Evolutionary conservation across 2,888 invertebrate species (phyloP), one percentile per base, ranked within the genome.

Genomic region (Vanessa cardui): DNA sequence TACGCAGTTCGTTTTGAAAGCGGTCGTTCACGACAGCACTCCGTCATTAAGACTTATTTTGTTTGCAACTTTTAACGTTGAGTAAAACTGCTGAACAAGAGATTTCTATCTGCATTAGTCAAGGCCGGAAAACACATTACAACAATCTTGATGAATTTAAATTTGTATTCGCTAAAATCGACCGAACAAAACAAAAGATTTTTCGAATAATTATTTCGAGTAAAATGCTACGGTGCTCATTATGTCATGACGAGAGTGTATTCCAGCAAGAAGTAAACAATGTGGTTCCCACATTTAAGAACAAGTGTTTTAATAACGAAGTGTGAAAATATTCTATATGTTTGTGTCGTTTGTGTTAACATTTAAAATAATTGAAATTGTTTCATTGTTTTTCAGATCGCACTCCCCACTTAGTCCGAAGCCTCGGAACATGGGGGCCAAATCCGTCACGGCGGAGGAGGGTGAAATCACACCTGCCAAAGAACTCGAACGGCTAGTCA

Each of bases 401-500:
- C 94, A 95, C 82, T 95, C 95, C 76, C 95, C 95, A 71, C 94
- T 94, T 80, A 94, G 94, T 86, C 94, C 94, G 78, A 93, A 94
- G 74, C 92, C 89, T 81, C 89, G 90, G 80, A 91, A 89, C 80
- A 89, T 89, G 89, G 90, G 87, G 69, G 80, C 85, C 65, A 87
- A 94, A 87, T 86, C 88, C 84, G 90, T 80, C 85, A 93, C 94
- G 69, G 88, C 93, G 76, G 94, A 94, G 70, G 94, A 94, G 74
- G 91, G 91, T 78, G 94, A 94, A 81, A 93, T 94, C 76, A 93
- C 94, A 81, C 96, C 96, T 70, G 93, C 95, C 76, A 95, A 95
- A 84, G 96, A 96, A 82, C 92, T 96, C 77, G 96, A 96, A 89
- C 94, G 94, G 80, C 96, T 96, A 89, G 96, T 96, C 83, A 95